These are phyloP conservation scores for Odontamblyopus lacepedii DNA, from an alignment of 2,797 vertebrate species.

Conservation along the genomic window DNA sequence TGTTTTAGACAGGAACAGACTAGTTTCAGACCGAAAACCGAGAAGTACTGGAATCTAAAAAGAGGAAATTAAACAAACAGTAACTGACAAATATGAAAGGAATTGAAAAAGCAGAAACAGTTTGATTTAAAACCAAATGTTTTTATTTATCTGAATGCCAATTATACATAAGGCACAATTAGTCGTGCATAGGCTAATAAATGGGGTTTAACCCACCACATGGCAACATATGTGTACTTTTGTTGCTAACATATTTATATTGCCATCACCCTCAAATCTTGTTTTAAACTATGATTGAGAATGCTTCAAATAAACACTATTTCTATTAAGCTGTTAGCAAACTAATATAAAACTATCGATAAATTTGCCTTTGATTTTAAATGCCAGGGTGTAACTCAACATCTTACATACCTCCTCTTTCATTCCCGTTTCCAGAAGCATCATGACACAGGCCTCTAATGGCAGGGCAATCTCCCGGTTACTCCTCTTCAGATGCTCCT, in stretches of 20 bases:
- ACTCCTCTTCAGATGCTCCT: slow-evolving; percentile 94
- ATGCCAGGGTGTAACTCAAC: not conserved
- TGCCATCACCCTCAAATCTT: not conserved
- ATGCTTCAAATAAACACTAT: not conserved
- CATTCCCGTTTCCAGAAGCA: slow-evolving; percentile 97
- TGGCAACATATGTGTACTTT: not conserved
- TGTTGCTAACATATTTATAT: not conserved
- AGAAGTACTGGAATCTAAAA: slow-evolving; percentile 26
- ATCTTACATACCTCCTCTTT: slow-evolving; percentile 87
- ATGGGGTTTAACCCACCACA: too few relatives aligned
- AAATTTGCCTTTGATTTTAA: too few relatives aligned
- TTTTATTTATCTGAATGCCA: not conserved
- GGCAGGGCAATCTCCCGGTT: slow-evolving; percentile 92
- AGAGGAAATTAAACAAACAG: slow-evolving; percentile 44
- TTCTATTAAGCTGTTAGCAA: not conserved
- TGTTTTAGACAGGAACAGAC: slow-evolving; percentile 24
- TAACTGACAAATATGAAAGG: slow-evolving; percentile 8
- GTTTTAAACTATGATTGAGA: not conserved
- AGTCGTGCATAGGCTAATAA: too few relatives aligned
- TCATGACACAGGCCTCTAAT: slow-evolving; percentile 96
- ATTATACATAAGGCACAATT: not conserved
- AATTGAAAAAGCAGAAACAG: slow-evolving; percentile 9
- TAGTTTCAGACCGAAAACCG: slow-evolving; percentile 42
- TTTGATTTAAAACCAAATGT: not conserved
- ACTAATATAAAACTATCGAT: not conserved